Conservation (phyloP, 2,113 vertebrate species). For the Dasyurus viverrinus region DNA sequence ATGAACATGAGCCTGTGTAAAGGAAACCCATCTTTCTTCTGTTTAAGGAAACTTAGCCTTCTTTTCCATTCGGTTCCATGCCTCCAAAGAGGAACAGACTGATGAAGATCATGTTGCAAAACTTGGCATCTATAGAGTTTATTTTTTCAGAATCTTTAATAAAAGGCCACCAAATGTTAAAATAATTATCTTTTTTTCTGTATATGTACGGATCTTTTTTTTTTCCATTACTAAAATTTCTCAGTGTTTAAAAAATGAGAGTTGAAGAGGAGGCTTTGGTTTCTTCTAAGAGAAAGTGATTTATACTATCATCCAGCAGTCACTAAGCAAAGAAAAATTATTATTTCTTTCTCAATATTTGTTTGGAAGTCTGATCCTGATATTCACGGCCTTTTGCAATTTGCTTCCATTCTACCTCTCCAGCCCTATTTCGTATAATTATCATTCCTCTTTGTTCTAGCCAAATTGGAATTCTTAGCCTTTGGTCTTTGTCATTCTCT, state of each 20-base stretch:
- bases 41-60: slow-evolving; percentile 56
- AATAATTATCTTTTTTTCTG: slow-evolving; percentile 76
- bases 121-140: slow-evolving; percentile 75
- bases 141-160: slow-evolving; percentile 82
- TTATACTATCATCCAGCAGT: slow-evolving; percentile 60
- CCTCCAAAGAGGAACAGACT: slow-evolving; percentile 72
- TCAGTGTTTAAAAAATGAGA: slow-evolving; percentile 69
- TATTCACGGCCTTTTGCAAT: neutral
- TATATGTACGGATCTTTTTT: slow-evolving; percentile 57
- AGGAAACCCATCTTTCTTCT: slow-evolving; percentile 60
- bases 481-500: neutral
- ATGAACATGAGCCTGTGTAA: slow-evolving; percentile 39
- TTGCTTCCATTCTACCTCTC: neutral
- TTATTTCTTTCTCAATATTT: slow-evolving; percentile 55
- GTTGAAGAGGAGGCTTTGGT: slow-evolving; percentile 18
- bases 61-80: slow-evolving; percentile 58
- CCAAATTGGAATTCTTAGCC: neutral
- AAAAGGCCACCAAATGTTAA: slow-evolving; percentile 81
- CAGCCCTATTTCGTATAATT: neutral
- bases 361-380: neutral
- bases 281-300: slow-evolving; percentile 66
- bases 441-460: neutral
- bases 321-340: slow-evolving; percentile 56
- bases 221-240: slow-evolving; percentile 65
- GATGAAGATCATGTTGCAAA: slow-evolving; percentile 72